A percentile compares a stretch with the other conserved stretches of the same genome.
Evolutionary conservation across 2,888 invertebrate genomes (phyloP).

Genomic region (Heteropelma amictum): DNA sequence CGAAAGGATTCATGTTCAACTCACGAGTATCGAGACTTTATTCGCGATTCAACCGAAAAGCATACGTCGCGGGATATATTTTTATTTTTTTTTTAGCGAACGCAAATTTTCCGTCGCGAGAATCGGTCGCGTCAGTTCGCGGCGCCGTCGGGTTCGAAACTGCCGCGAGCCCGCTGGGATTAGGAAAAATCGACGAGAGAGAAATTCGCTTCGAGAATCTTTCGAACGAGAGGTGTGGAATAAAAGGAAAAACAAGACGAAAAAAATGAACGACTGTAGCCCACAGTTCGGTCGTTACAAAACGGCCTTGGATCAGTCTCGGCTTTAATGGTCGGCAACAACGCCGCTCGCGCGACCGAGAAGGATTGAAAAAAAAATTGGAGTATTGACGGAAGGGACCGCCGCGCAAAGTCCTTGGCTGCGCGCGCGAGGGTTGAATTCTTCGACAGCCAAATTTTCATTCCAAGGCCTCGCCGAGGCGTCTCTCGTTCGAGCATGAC

Average conservation of each 20-base stretch:
- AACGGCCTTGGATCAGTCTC: slow-evolving; percentile 63
- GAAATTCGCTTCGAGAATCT: slow-evolving; percentile 36
- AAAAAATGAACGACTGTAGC: slow-evolving; percentile 46
- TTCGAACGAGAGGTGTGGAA: slow-evolving; percentile 53
- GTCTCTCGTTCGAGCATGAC: not conserved
- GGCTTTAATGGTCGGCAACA: slow-evolving; percentile 48
- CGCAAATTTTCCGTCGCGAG: not conserved
- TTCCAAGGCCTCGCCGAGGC: slow-evolving; percentile 40
- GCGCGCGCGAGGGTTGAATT: slow-evolving; percentile 26
- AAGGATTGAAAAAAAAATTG: slow-evolving; percentile 67
- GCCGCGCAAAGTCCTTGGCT: slow-evolving; percentile 59
- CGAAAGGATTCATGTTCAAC: not conserved
- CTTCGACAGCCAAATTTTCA: slow-evolving; percentile 34
- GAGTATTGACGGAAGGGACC: slow-evolving; percentile 72
- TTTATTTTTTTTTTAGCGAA: too few species aligned
- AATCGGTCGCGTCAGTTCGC: slow-evolving; percentile 50
- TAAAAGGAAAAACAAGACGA: slow-evolving; percentile 55
- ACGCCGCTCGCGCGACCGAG: slow-evolving; percentile 44
- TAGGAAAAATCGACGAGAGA: slow-evolving; percentile 23
- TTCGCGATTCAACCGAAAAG: too few species aligned
- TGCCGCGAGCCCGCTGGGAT: slow-evolving; percentile 44
- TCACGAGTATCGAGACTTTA: not conserved
- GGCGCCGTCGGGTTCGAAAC: slow-evolving; percentile 56
- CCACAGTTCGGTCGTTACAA: slow-evolving; percentile 54
- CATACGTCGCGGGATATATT: too few species aligned